Evolutionary conservation across 2,888 invertebrate genomes (phyloP).

Genomic region (Buathra laborator): DNA sequence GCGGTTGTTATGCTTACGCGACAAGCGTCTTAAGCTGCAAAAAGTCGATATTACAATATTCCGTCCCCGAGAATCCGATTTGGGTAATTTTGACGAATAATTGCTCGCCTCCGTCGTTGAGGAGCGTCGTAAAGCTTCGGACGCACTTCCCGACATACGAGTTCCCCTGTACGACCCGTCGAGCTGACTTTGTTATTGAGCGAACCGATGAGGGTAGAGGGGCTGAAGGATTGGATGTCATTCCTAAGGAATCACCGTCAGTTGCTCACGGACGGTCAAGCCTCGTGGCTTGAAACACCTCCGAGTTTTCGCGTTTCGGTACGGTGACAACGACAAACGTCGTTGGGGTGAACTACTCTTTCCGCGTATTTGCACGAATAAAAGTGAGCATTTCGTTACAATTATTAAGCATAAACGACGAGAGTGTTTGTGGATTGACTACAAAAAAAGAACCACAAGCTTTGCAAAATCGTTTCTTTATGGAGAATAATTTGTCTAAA

Average conservation of each 20-base stretch:
- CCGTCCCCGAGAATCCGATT: background rate
- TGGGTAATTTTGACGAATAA: background rate
- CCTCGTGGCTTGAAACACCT: slow-evolving; percentile 72
- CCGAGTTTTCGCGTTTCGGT: slow-evolving; percentile 72
- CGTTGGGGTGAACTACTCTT: background rate
- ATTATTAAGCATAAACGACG: background rate
- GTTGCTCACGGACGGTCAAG: slow-evolving; percentile 78
- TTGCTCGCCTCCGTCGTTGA: background rate
- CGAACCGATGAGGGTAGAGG: slow-evolving; percentile 70
- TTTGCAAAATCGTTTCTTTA: background rate
- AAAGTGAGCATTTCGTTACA: slow-evolving; percentile 69
- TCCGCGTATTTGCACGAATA: slow-evolving; percentile 67
- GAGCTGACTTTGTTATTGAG: slow-evolving; percentile 69
- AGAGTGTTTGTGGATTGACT: background rate
- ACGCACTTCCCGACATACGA: slow-evolving; percentile 18
- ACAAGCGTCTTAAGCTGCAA: background rate
- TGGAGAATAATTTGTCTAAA: background rate
- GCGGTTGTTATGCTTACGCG: background rate
- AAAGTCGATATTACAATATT: background rate
- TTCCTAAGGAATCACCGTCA: slow-evolving; percentile 83
- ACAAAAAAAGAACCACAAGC: background rate
- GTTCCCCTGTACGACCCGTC: slow-evolving; percentile 36
- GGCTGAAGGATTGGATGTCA: slow-evolving; percentile 77
- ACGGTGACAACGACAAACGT: slow-evolving; percentile 27
- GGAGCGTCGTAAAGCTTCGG: slow-evolving; percentile 35